phyloP scores from a whole-genome alignment of 2,113 vertebrate species.

The Delphinapterus leucas region DNA sequence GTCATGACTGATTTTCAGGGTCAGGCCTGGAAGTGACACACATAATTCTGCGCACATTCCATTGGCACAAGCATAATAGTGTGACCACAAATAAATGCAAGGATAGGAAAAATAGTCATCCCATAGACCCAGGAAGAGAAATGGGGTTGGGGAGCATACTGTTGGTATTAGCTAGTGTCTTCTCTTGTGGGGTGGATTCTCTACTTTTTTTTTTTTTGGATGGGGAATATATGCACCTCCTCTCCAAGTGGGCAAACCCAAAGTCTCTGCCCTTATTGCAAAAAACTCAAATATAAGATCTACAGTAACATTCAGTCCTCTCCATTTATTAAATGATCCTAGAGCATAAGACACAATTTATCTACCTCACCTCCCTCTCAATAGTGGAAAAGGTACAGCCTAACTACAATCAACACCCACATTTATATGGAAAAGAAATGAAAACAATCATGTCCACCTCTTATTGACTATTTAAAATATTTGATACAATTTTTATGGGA shows the following conservation, averaged over 20 bases:
- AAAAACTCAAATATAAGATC: neutral
- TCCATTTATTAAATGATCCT: neutral
- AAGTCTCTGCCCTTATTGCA: neutral
- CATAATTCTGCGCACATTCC: neutral
- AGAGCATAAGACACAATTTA: neutral
- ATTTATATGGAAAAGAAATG: neutral
- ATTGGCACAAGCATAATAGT: neutral
- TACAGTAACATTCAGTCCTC: neutral
- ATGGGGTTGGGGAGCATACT: neutral
- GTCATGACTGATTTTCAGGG: neutral
- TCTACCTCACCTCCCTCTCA: neutral
- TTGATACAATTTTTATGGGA: neutral
- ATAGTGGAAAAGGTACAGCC: fast-evolving
- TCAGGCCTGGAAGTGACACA: neutral
- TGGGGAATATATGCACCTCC: fast-evolving
- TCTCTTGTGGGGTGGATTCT: neutral
- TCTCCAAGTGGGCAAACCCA: neutral
- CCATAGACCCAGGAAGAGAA: neutral
- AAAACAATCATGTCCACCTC: neutral
- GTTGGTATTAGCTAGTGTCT: neutral
- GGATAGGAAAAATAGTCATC: neutral
- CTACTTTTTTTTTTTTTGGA: neutral
- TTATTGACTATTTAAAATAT: neutral
- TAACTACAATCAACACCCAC: neutral
- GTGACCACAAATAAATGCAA: neutral